These are phyloP conservation scores for Motacilla alba DNA, from an alignment of 2,113 vertebrate species.

Conservation along the genomic window DNA sequence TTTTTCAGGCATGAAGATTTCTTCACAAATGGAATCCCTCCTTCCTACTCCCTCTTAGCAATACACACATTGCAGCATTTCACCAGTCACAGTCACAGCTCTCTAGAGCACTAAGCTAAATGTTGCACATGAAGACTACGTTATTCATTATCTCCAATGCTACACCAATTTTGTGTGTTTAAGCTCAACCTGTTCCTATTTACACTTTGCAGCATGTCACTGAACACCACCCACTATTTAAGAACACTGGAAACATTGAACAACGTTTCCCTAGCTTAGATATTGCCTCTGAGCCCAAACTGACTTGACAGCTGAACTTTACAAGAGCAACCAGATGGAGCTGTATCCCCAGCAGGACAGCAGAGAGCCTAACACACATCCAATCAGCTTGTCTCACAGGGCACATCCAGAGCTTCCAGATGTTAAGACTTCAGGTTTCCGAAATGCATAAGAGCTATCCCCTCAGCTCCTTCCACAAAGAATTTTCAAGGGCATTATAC, in stretches of 20 bases:
- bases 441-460: neutral
- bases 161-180: neutral
- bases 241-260: neutral
- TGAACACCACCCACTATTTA: neutral
- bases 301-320: neutral
- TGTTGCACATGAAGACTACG: neutral
- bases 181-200: neutral
- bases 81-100: neutral
- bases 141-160: neutral
- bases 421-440: neutral
- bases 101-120: neutral
- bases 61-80: neutral
- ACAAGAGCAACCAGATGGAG: neutral
- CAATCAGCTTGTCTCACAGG: neutral
- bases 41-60: neutral
- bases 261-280: neutral
- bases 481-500: neutral
- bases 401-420: neutral
- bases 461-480: neutral
- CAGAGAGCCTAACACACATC: neutral
- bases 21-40: neutral
- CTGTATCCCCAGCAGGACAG: neutral
- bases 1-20: neutral
- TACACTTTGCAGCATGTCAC: neutral
- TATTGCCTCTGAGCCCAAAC: neutral